phyloP scores from a whole-genome alignment of 2,888 invertebrate genomes.

The Protodeltote pygarga region DNA sequence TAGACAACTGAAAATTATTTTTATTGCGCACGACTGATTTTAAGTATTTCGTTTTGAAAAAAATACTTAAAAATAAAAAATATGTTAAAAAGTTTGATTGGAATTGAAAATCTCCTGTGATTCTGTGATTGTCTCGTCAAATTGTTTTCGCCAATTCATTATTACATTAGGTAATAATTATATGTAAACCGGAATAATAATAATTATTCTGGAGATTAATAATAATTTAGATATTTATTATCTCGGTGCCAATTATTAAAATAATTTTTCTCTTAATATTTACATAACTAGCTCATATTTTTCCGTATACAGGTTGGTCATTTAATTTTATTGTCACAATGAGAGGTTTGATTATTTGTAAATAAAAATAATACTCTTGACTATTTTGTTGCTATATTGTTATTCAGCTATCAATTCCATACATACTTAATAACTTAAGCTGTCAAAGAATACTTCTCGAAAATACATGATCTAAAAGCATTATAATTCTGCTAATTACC shows the following conservation, averaged over 20 bases:
- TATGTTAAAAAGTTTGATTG: slow-evolving; percentile 49
- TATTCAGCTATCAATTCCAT: no score
- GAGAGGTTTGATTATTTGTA: not conserved
- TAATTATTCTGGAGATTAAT: slow-evolving; percentile 46
- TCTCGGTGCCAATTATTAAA: slow-evolving; percentile 71
- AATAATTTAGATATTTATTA: slow-evolving; percentile 55
- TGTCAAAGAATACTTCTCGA: no score
- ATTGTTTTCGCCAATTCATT: slow-evolving; percentile 52
- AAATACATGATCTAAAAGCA: no score
- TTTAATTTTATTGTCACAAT: slow-evolving; percentile 2
- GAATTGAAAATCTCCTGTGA: slow-evolving; percentile 54
- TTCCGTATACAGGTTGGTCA: slow-evolving; percentile 36
- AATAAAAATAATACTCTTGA: no score
- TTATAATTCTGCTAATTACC: no score
- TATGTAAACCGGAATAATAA: slow-evolving; percentile 34
- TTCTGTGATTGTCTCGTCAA: slow-evolving; percentile 44
- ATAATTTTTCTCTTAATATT: slow-evolving; percentile 53
- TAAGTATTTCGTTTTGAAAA: slow-evolving; percentile 57
- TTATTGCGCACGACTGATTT: slow-evolving; percentile 69
- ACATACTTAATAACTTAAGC: no score
- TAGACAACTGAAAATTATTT: slow-evolving; percentile 51
- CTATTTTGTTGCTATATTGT: no score
- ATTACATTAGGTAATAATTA: slow-evolving; percentile 43
- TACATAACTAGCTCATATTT: slow-evolving; percentile 41
- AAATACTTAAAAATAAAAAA: slow-evolving; percentile 31